Base-by-base conservation (phyloP, 2,113 vertebrate genomes). In the Neolamprologus cancellatus region DNA sequence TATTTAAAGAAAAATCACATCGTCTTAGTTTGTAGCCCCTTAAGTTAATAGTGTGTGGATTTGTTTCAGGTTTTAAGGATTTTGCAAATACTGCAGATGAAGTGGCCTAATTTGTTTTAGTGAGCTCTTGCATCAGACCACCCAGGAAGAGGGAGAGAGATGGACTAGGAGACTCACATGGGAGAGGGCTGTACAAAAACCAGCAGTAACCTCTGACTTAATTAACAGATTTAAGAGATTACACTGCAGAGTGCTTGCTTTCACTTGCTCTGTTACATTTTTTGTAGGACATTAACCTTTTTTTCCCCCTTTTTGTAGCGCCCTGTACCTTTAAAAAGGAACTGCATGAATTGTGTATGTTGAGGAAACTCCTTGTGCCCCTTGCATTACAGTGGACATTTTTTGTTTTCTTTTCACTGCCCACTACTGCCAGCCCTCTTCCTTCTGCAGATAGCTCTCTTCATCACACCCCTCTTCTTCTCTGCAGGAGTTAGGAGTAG, bases 151-250 rank as follows among this genome's bases (percentile, higher is more conserved):
- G 84, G 13, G 64, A 20, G 32, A 10, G 85, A 84, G 34, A 17
- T 54, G 55, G 52, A 36, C 69, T 57, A 53, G 20, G 78, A 52
- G 11, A 74, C 23, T 64, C 20, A 81, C 25, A 52, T 71, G 59
- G 78, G 78, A 50, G 59, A 80, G 57, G 50, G 30, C 41, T 84
- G 48, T 8, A 46, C 57, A 82, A 71, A 84, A 78, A 86, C 9
- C 59, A 82, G 28, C 78, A 81, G 78, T 64, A 87, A 89, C 84
- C 52, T 85, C 79, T 90, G 55, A 91, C 81, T 76, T 86, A 87
- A 89, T 91, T 84, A 89, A 84, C 84, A 87, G 85, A 90, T 89
- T 89, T 90, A 91, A 87, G 41, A 92, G 88, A 90, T 91, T 93
- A 90, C 81, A 4, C 53, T 78, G 39, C 39, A 54, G 53, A 66